A percentile compares a stretch with the other conserved stretches of the same genome.
Evolutionary conservation across 92 coral and sea anemone genomes (phyloP).

Genomic region (Phymanthus crucifer): DNA sequence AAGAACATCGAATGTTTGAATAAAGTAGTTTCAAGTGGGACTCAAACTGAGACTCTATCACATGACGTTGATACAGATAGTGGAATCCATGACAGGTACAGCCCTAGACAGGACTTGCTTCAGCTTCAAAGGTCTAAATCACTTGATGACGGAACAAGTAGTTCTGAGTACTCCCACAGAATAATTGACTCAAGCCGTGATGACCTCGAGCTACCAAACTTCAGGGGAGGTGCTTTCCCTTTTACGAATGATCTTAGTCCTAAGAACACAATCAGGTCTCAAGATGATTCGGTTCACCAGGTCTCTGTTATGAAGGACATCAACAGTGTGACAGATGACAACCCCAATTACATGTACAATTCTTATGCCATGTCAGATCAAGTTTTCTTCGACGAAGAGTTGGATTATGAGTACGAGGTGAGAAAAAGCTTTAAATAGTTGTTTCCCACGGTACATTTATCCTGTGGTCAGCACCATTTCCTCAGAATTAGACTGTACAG

Average conservation of each 20-base stretch:
- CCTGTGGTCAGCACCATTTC: conserved; percentile 17
- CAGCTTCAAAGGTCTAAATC: conserved; percentile 70
- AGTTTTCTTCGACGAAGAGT: conserved; percentile 92
- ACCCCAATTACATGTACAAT: conserved; percentile 46
- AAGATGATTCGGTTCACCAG: conserved; percentile 61
- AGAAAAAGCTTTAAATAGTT: conserved; percentile 31
- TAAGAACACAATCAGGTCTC: conserved; percentile 25
- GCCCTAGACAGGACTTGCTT: conserved; percentile 80
- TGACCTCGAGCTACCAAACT: conserved; percentile 69
- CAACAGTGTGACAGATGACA: conserved; percentile 54
- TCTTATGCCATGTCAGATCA: conserved; percentile 82
- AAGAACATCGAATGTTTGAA: conserved; percentile 60
- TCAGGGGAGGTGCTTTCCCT: conserved; percentile 62
- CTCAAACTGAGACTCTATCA: conserved; percentile 81
- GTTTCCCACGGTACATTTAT: conserved; percentile 33
- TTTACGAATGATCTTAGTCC: conserved; percentile 55
- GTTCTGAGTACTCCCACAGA: conserved; percentile 83
- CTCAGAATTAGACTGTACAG: neutral
- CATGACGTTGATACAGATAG: conserved; percentile 87
- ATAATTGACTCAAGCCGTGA: conserved; percentile 77
- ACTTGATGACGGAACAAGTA: conserved; percentile 86
- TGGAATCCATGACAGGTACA: conserved; percentile 88
- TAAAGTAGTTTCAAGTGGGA: conserved; percentile 71
- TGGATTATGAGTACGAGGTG: conserved; percentile 98
- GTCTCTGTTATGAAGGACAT: conserved; percentile 71